phyloP scores from a whole-genome alignment of 1,140 invertebrate genomes.

The Triops cancriformis region DNA sequence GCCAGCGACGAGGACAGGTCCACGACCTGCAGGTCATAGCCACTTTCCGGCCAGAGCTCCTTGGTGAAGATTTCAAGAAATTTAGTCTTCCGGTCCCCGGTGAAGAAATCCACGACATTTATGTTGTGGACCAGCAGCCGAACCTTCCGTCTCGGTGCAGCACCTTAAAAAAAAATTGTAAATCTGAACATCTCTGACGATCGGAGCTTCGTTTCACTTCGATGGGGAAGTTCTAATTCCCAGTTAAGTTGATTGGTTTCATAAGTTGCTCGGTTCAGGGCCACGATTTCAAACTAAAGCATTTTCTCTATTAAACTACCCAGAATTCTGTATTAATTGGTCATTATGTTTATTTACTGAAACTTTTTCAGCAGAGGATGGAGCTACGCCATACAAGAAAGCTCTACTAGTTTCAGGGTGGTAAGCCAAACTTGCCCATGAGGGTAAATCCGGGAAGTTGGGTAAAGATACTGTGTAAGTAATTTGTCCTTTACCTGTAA shows the following conservation, averaged over 20 bases:
- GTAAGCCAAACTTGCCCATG: constrained; percentile 72
- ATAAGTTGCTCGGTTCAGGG: constrained; percentile 63
- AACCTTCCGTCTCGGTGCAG: constrained; percentile 59
- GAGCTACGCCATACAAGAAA: constrained; percentile 70
- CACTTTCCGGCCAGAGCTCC: constrained; percentile 47
- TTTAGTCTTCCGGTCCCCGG: constrained; percentile 52
- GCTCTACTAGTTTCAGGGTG: constrained; percentile 60
- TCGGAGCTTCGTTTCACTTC: constrained; percentile 12
- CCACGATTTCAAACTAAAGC: constrained; percentile 62
- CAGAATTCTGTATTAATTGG: background rate
- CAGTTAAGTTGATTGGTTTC: constrained; percentile 58
- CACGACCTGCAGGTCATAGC: constrained; percentile 62
- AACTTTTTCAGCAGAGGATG: constrained; percentile 47
- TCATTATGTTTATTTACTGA: no score
- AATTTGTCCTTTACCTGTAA: background rate
- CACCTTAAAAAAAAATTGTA: background rate
- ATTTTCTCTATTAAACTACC: constrained; percentile 23
- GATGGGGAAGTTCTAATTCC: constrained; percentile 48
- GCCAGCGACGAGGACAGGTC: constrained; percentile 73
- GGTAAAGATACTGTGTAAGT: constrained; percentile 54
- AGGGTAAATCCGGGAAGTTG: constrained; percentile 67
- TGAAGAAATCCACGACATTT: constrained; percentile 72
- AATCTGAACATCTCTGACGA: background rate
- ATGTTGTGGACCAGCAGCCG: constrained; percentile 81
- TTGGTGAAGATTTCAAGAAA: constrained; percentile 61